phyloP scores from a whole-genome alignment of 2,797 vertebrate species.

The Xenops minutus region DNA sequence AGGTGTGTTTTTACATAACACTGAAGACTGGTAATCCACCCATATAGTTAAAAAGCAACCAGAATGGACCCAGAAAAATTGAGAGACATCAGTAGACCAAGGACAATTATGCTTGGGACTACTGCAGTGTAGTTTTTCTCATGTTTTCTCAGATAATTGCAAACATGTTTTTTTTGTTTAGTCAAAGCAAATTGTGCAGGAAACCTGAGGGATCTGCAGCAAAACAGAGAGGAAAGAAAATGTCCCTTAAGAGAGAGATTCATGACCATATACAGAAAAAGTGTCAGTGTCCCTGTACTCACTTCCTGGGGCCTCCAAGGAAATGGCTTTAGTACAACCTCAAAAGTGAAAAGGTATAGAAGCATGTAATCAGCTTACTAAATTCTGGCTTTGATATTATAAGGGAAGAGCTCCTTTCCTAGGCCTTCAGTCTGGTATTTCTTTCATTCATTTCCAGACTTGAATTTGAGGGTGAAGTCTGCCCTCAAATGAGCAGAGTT shows the following conservation, averaged over 20 bases:
- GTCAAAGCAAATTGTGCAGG: not conserved
- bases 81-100: not conserved
- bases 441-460: not conserved
- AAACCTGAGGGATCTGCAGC: not conserved
- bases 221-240: not conserved
- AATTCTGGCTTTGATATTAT: not conserved
- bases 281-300: not conserved
- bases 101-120: not conserved
- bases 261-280: not conserved
- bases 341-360: not conserved
- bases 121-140: not conserved
- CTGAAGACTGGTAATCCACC: not conserved
- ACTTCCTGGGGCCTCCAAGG: not conserved
- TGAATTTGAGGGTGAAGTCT: not conserved
- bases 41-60: not conserved
- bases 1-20: not conserved
- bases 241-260: not conserved
- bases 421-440: not conserved
- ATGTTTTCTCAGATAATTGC: not conserved
- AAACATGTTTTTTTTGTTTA: not conserved
- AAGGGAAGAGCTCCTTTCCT: not conserved
- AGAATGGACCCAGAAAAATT: not conserved
- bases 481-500: not conserved
- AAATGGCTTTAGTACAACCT: not conserved
- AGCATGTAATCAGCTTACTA: not conserved